Conservation (phyloP, 2,113 vertebrate genomes). For the Phyllostomus hastatus region DNA sequence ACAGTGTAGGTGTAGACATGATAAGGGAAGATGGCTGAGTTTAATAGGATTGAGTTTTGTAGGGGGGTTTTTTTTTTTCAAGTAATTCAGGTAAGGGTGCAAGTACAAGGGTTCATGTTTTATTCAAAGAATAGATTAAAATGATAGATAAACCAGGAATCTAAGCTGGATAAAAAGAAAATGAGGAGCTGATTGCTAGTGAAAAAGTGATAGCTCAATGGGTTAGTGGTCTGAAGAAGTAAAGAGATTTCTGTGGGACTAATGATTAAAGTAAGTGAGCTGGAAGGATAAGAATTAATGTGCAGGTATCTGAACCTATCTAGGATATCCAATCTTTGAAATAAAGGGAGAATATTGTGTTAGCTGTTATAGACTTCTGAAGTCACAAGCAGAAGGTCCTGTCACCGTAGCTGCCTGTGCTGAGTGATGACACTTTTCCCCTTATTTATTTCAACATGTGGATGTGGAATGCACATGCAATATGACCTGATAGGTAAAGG, state of each 20-base stretch:
- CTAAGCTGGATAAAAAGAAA: neutral
- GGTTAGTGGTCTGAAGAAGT: neutral
- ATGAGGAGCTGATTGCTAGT: neutral
- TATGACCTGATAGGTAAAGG: neutral
- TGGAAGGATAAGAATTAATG: neutral
- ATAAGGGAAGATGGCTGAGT: neutral
- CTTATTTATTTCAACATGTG: neutral
- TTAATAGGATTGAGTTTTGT: neutral
- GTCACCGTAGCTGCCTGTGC: neutral
- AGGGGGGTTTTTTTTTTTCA: neutral
- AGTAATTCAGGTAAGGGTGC: neutral
- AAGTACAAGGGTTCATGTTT: neutral
- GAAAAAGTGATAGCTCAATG: neutral
- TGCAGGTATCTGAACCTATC: neutral
- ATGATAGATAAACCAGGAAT: neutral
- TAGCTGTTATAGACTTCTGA: neutral
- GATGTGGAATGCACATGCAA: neutral
- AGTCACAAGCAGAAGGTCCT: neutral
- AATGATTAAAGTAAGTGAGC: neutral
- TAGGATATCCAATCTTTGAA: neutral
- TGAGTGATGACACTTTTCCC: neutral
- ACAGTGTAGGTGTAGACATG: fast-evolving
- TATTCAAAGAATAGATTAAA: neutral
- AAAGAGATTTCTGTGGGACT: neutral
- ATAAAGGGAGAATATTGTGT: neutral